Conservation (phyloP, 2,797 vertebrate genomes). For the Oryzias dopingdopingensis region DNA sequence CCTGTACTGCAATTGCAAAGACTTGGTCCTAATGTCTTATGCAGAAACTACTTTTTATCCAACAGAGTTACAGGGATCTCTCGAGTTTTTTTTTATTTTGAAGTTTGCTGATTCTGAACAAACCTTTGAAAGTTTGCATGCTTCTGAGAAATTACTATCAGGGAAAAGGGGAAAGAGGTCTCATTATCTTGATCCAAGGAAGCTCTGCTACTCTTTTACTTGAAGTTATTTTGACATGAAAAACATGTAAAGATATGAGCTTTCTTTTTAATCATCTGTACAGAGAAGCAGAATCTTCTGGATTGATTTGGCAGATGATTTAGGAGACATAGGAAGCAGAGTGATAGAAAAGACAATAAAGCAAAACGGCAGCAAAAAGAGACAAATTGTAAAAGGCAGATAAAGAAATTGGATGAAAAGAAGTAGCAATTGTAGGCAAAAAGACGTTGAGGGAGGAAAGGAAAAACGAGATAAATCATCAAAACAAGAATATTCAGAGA, state of each 20-base stretch:
- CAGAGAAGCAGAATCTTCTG: slow-evolving; percentile 6
- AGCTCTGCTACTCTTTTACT: slow-evolving; percentile 13
- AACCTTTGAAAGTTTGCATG: slow-evolving; percentile 29
- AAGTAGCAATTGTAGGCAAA: slow-evolving; percentile 11
- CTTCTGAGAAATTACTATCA: slow-evolving; percentile 2
- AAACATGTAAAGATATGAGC: slow-evolving; percentile 1
- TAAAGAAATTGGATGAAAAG: slow-evolving; percentile 15
- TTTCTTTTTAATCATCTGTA: slow-evolving; percentile 24
- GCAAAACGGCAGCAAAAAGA: slow-evolving; percentile 5
- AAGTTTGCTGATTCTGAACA: slow-evolving; percentile 38
- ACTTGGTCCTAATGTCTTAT: slow-evolving; percentile 44
- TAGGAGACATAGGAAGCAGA: slow-evolving; percentile 15
- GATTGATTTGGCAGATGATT: slow-evolving; percentile 2
- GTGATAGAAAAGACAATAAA: slow-evolving; percentile 5
- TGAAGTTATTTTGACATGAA: slow-evolving; percentile 38
- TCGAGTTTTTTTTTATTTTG: slow-evolving; percentile 10
- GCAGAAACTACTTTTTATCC: slow-evolving; percentile 33
- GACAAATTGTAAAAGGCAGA: slow-evolving; percentile 11
- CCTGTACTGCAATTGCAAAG: slow-evolving; percentile 48
- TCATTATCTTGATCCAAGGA: slow-evolving; percentile 28
- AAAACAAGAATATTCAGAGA: slow-evolving; percentile 11
- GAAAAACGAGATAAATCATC: slow-evolving; percentile 17
- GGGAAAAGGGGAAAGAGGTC: slow-evolving; percentile 6
- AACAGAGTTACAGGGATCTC: slow-evolving; percentile 20
- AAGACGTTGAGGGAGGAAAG: background rate